phyloP scores from a whole-genome alignment of 2,797 vertebrate genomes.

The Amblyraja radiata region DNA sequence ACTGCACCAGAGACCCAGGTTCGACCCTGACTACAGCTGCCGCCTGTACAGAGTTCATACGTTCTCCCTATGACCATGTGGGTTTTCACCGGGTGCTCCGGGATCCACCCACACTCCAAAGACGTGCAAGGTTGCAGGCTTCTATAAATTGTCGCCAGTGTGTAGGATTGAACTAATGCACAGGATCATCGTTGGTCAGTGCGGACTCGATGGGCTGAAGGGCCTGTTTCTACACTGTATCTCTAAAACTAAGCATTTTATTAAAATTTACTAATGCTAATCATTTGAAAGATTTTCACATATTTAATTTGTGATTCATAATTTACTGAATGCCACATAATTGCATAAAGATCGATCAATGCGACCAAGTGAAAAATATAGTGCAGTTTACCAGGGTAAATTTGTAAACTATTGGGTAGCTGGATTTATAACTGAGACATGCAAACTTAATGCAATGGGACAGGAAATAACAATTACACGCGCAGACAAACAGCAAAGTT shows the following conservation, averaged over 20 bases:
- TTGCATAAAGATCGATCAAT: neutral
- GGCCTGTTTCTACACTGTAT: too few species aligned
- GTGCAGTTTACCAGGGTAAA: neutral
- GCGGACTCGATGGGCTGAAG: too few species aligned
- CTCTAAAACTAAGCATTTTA: neutral
- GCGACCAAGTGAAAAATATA: neutral
- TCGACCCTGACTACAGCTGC: too few species aligned
- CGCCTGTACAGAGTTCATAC: too few species aligned
- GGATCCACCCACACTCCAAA: too few species aligned
- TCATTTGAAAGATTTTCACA: neutral
- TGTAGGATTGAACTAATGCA: too few species aligned
- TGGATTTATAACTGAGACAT: neutral
- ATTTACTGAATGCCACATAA: neutral
- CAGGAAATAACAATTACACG: neutral
- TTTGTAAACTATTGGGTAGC: neutral
- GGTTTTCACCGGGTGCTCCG: too few species aligned
- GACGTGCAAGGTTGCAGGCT: too few species aligned
- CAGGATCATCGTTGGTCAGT: too few species aligned
- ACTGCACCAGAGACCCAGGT: too few species aligned
- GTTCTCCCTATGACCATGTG: too few species aligned
- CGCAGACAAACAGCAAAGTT: neutral
- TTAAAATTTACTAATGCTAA: neutral
- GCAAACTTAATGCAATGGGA: neutral
- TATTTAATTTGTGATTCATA: neutral
- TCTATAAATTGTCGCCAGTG: too few species aligned